Conservation (phyloP, 2,888 invertebrate species). For the Drosophila falleni region DNA sequence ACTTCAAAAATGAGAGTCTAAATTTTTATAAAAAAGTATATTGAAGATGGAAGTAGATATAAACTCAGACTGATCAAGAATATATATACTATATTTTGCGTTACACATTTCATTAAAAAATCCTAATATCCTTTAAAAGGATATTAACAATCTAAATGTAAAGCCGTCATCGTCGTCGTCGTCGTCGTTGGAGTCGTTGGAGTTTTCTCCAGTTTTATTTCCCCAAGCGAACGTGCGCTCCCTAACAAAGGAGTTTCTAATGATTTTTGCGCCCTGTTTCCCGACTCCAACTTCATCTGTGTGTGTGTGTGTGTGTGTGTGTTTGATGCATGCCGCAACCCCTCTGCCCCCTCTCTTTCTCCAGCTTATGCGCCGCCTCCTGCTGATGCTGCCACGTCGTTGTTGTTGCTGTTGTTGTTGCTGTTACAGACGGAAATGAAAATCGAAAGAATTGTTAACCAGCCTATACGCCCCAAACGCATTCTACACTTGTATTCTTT, state of each 20-base stretch:
- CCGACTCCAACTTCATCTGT: no score
- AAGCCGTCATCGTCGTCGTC: constrained; percentile 15
- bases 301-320: constrained; percentile 75
- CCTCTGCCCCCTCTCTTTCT: constrained; percentile 3
- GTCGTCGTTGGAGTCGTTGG: constrained; percentile 33
- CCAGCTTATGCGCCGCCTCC: constrained; percentile 5
- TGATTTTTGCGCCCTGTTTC: constrained; percentile 82
- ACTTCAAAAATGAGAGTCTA: no score
- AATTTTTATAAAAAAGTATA: no score
- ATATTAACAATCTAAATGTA: not conserved
- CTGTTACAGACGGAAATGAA: constrained; percentile 75
- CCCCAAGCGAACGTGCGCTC: constrained; percentile 62
- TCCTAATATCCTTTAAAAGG: no score
- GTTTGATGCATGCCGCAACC: not conserved
- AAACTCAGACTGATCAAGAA: no score
- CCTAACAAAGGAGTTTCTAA: constrained; percentile 82
- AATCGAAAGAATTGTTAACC: constrained; percentile 80
- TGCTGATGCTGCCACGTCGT: constrained; percentile 16
- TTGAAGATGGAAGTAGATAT: no score
- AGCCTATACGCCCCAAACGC: constrained; percentile 39
- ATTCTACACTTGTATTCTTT: constrained; percentile 24
- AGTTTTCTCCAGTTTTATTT: constrained; percentile 76
- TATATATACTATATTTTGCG: no score
- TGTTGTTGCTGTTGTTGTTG: constrained; percentile 51
- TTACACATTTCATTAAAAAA: no score